Evolutionary conservation across 2,888 invertebrate genomes (phyloP).

Genomic region (Drosophila bunnanda): DNA sequence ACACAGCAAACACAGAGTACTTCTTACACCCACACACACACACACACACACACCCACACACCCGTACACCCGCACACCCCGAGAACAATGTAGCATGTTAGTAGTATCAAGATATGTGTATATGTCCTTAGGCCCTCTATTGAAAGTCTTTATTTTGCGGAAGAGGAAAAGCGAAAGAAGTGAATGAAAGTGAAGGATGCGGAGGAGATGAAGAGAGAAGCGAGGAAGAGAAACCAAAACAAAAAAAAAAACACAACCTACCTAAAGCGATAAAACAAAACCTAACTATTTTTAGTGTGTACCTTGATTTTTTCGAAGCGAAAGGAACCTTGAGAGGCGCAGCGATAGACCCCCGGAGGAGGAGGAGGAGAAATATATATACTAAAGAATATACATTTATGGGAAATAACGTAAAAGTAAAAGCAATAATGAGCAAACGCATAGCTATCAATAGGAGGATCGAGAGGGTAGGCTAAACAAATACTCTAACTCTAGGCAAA

Average conservation of each 20-base stretch:
- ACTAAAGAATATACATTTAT: constrained; percentile 50
- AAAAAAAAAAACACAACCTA: constrained; percentile 64
- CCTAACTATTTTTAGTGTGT: constrained; percentile 83
- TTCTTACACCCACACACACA: constrained; percentile 15
- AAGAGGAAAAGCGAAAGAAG: constrained; percentile 21
- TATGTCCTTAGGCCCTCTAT: constrained; percentile 66
- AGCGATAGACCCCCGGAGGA: constrained; percentile 53
- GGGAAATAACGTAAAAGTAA: constrained; percentile 65
- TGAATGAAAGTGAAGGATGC: background rate
- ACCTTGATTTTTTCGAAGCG: constrained; percentile 75
- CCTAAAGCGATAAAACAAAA: constrained; percentile 73
- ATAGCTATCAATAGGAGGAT: constrained; percentile 70
- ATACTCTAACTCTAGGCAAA: constrained; percentile 45
- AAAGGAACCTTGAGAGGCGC: constrained; percentile 55
- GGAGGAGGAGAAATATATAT: constrained; percentile 36
- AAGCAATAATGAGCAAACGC: constrained; percentile 78
- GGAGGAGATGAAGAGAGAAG: background rate
- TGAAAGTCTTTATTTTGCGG: constrained; percentile 64
- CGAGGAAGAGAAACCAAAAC: constrained; percentile 33
- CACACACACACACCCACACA: constrained; percentile 26
- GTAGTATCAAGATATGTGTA: constrained; percentile 59
- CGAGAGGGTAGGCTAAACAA: constrained; percentile 59
- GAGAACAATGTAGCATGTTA: constrained; percentile 58
- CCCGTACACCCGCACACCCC: constrained; percentile 28
- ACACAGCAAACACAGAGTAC: constrained; percentile 40